Conservation (phyloP, 2,113 vertebrate genomes). For the Isichthys henryi region DNA sequence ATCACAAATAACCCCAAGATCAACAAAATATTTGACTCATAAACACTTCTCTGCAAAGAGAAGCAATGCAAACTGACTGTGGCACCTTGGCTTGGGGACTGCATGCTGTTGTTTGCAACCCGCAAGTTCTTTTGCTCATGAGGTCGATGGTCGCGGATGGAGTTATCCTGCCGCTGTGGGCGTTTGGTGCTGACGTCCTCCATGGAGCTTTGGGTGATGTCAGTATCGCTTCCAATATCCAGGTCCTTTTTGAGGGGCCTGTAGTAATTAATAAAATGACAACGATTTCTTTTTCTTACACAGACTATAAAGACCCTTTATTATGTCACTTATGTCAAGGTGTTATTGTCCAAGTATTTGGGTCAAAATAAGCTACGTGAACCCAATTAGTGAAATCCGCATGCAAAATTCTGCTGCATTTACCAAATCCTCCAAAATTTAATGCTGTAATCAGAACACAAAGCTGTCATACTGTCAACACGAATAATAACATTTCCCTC, state of each 20-base stretch:
- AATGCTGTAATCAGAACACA: neutral
- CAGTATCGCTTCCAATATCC: conserved; percentile 66
- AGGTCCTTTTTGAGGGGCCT: conserved; percentile 64
- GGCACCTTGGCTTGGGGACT: neutral
- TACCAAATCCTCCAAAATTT: neutral
- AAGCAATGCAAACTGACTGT: neutral
- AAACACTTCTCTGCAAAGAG: neutral
- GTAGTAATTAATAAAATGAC: neutral
- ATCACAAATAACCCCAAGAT: neutral
- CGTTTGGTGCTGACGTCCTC: conserved; percentile 56
- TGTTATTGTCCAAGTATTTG: neutral
- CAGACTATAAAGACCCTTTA: neutral
- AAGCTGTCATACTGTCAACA: neutral
- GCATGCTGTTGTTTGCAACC: conserved; percentile 26
- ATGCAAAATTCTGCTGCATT: neutral
- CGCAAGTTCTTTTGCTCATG: conserved; percentile 62
- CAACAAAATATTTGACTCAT: neutral
- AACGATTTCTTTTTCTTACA: neutral
- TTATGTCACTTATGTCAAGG: neutral
- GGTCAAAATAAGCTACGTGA: neutral
- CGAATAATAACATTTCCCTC: neutral
- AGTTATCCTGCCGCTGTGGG: conserved; percentile 41
- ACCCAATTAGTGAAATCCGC: neutral
- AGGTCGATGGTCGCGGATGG: conserved; percentile 62
- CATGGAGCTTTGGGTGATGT: conserved; percentile 67